Evolutionary conservation across 2,797 vertebrate species (phyloP), one percentile per base, ranked within the genome.

Genomic region (Leuciscus waleckii): DNA sequence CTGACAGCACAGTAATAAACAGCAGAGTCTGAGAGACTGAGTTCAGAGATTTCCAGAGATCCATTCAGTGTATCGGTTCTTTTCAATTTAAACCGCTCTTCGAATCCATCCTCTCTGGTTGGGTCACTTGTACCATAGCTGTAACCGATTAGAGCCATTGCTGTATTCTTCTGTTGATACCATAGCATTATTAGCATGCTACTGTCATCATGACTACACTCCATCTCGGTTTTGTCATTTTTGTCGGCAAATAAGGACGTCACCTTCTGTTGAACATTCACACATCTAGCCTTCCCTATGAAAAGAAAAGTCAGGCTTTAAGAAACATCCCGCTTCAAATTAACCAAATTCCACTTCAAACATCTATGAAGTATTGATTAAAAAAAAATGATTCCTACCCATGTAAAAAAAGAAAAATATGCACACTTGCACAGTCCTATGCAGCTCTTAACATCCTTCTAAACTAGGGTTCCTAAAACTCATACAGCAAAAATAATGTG

Each of bases 1-100:
- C 90, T 91, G 0, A 88, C 93, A 89, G 93, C 91, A 84, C 92
- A 93, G 86, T 91, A 92, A 82, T 87, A 88, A 26, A 89, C 69
- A 41, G 78, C 87, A n/a, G 75, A 85, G 78, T 88, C 85, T 41
- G 84, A 83, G 0, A 1, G 58, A 9, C 14, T 70, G 51, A 83
- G 51, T 16, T 76, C 9, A 17, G 82, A 76, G 77, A 90, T 87
- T 70, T 54, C 67, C 41, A 90, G 79, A 63, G 51, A 21, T 79
- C 85, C 85, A 10, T 67, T 46, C 29, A 63, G 6, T 19, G 4
- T 14, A 0, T 5, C 1, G 32, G 70, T 21, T 67, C 84, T 83
- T 10, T 63, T 67, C 17, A 88, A 11, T 32, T n/a, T 8, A 68
- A 85, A 87, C 21, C 69, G 2, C 0, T 21, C 2, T 23, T 0